Evolutionary conservation across 2,888 invertebrate genomes (phyloP).

Genomic region (Syrista parreyssii): DNA sequence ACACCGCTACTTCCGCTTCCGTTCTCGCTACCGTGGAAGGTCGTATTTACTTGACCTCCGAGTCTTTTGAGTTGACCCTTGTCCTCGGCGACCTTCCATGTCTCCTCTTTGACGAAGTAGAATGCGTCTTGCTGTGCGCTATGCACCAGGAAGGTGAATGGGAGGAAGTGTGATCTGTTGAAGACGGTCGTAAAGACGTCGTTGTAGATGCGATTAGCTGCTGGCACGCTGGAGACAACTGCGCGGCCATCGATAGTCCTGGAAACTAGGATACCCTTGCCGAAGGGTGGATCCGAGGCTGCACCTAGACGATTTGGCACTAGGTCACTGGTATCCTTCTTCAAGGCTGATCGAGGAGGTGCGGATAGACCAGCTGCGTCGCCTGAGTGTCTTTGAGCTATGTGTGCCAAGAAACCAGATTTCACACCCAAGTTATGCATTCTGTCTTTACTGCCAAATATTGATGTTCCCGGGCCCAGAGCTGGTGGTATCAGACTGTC

Average conservation of each 20-base stretch:
- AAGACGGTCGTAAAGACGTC: slow-evolving; percentile 94
- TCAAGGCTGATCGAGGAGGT: slow-evolving; percentile 83
- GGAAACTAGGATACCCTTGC: slow-evolving; percentile 85
- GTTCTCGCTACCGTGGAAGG: slow-evolving; percentile 87
- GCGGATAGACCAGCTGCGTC: slow-evolving; percentile 81
- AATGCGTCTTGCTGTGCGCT: slow-evolving; percentile 91
- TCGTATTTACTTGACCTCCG: slow-evolving; percentile 91
- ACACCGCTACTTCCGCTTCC: slow-evolving; percentile 75
- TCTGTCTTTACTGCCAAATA: slow-evolving; percentile 63
- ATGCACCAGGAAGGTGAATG: slow-evolving; percentile 89
- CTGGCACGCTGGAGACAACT: slow-evolving; percentile 86
- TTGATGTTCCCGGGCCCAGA: slow-evolving; percentile 73
- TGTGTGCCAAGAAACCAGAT: slow-evolving; percentile 86
- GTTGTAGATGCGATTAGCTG: slow-evolving; percentile 89
- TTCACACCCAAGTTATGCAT: slow-evolving; percentile 79
- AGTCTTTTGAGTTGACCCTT: slow-evolving; percentile 88
- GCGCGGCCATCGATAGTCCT: slow-evolving; percentile 83
- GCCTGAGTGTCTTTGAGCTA: slow-evolving; percentile 82
- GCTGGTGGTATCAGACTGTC: slow-evolving; percentile 77
- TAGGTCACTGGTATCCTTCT: slow-evolving; percentile 81
- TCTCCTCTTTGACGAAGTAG: slow-evolving; percentile 92
- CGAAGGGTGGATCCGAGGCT: slow-evolving; percentile 89
- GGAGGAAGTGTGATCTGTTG: slow-evolving; percentile 87
- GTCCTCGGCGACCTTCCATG: slow-evolving; percentile 90
- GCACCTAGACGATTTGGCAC: slow-evolving; percentile 82